A percentile compares a stretch with the other conserved stretches of the same genome.
Conservation (phyloP, 1,140 invertebrate species). For the Parapsyche elsis region DNA sequence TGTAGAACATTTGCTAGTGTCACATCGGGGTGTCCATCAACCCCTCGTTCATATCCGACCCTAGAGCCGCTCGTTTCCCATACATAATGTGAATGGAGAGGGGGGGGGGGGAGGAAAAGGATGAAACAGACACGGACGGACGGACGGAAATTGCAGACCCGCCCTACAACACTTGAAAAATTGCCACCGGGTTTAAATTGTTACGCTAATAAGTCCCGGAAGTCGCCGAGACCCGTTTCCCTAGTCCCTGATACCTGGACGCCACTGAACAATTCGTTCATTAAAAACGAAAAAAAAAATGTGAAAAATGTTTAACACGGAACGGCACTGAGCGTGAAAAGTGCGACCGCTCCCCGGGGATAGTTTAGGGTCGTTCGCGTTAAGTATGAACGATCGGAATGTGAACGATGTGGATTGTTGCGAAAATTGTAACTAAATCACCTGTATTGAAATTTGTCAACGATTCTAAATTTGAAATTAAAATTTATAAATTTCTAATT, state of each 20-base stretch:
- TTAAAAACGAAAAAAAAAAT: neutral
- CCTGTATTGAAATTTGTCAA: too few species aligned
- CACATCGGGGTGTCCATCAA: neutral
- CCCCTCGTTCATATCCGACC: slow-evolving; percentile 7
- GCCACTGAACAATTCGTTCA: neutral
- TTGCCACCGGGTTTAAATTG: neutral
- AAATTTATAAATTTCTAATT: too few species aligned
- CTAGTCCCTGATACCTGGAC: neutral
- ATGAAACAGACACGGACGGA: neutral
- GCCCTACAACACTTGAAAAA: slow-evolving; percentile 7
- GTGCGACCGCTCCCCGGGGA: neutral
- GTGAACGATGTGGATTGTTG: too few species aligned
- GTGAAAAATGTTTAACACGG: neutral
- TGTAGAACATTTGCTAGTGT: neutral
- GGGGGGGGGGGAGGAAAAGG: too few species aligned
- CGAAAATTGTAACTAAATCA: too few species aligned
- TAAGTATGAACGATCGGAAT: neutral
- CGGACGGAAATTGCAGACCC: slow-evolving; percentile 12
- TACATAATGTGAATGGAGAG: too few species aligned
- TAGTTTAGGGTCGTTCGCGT: neutral
- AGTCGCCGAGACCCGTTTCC: neutral
- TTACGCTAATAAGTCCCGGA: slow-evolving; percentile 4
- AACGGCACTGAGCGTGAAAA: neutral
- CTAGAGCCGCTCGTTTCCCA: neutral
- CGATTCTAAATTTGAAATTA: too few species aligned